Evolutionary conservation across 2,113 vertebrate species (phyloP), one percentile per base, ranked within the genome.

Genomic region (Oreochromis aureus): DNA sequence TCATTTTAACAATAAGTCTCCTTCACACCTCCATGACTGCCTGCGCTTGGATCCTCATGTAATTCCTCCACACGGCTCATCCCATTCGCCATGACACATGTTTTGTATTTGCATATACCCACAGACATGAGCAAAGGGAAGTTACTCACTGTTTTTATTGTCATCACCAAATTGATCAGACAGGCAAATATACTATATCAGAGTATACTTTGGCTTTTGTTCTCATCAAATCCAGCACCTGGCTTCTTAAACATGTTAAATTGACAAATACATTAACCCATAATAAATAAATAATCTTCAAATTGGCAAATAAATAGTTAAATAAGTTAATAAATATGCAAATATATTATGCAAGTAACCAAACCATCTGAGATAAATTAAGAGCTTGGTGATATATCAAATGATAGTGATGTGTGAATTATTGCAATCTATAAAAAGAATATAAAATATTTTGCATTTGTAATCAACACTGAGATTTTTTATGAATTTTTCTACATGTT

Each of bases 251-350:
- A 83, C 86, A 82, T 78, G 32, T 84, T 46, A 56, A 91, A 86
- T 85, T 84, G 63, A 84, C 46, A 85, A 89, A 91, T 87, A 87
- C 84, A 86, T 89, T n/a, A 86, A 91, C 73, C 84, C 73, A 87
- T 87, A 90, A 91, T 92, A 91, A 92, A 94, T 94, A 91, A 91
- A 92, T 89, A 83, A 92, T 88, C 66, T 90, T 85, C n/a, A 86
- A 89, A 91, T 58, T 73, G 46, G 63, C 80, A 88, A 88, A 94
- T 91, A 94, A 92, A 94, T 92, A 91, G 59, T 89, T 89, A 73
- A 92, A 92, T 95, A 84, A 92, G 86, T 93, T 79, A 87, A 87
- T 94, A 90, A 90, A 92, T 93, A 92, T 55, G 80, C 39, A 90
- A 89, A 89, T 80, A 66, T 27, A 59, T 88, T 32, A 90, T 87